phyloP scores from a whole-genome alignment of 2,888 invertebrate species.

The Patella ulyssiponensis region DNA sequence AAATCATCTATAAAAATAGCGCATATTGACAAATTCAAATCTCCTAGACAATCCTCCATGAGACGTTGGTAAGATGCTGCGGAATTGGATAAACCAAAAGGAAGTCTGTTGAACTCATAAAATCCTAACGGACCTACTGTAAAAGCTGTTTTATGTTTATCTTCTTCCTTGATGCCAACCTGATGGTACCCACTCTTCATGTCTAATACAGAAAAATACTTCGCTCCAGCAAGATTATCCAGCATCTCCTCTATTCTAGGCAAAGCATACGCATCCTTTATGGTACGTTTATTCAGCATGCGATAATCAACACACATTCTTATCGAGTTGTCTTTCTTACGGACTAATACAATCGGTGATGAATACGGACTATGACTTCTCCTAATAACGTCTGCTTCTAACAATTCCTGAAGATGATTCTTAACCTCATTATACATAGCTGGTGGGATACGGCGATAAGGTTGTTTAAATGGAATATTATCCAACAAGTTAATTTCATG shows the following conservation, averaged over 20 bases:
- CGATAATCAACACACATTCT: slow-evolving; percentile 26
- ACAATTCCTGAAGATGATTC: slow-evolving; percentile 24
- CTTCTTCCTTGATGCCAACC: too few relatives aligned
- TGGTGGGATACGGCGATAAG: slow-evolving; percentile 26
- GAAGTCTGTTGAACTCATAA: slow-evolving; percentile 22
- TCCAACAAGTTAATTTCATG: slow-evolving; percentile 24
- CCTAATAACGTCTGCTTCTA: slow-evolving; percentile 19
- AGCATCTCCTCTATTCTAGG: background rate
- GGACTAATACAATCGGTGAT: slow-evolving; percentile 21
- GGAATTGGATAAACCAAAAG: slow-evolving; percentile 30
- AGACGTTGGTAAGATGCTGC: too few relatives aligned
- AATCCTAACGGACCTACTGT: slow-evolving; percentile 15
- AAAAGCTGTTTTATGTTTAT: too few relatives aligned
- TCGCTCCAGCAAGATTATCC: too few relatives aligned
- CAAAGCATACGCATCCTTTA: background rate
- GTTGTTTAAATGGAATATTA: slow-evolving; percentile 25
- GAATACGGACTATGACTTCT: slow-evolving; percentile 20
- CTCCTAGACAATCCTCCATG: slow-evolving; percentile 8
- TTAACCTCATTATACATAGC: slow-evolving; percentile 27
- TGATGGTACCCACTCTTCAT: too few relatives aligned
- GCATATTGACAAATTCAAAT: too few relatives aligned
- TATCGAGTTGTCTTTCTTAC: slow-evolving; percentile 22
- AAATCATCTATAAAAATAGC: too few relatives aligned
- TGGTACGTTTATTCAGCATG: slow-evolving; percentile 15
- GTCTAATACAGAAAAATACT: too few relatives aligned